phyloP scores from a whole-genome alignment of 2,113 vertebrate species.

The Ovibos moschatus region DNA sequence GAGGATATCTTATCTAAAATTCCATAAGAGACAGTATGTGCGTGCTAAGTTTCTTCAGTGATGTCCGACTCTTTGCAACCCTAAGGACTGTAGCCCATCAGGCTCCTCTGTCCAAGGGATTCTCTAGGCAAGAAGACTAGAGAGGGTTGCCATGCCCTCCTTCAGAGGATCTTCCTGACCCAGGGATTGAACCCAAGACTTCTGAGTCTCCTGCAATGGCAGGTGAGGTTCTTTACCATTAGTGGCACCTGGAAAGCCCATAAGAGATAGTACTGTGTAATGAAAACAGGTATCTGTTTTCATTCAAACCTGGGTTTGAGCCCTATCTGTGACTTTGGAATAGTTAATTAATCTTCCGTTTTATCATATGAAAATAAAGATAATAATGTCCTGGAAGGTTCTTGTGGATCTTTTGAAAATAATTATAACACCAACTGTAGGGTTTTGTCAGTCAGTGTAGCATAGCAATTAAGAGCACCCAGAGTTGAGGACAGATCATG shows the following conservation, averaged over 20 bases:
- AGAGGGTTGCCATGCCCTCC: neutral
- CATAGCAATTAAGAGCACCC: neutral
- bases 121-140: neutral
- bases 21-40: neutral
- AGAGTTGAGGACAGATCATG: neutral
- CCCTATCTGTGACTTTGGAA: neutral
- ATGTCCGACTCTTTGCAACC: neutral
- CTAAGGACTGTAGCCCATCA: neutral
- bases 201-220: neutral
- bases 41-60: neutral
- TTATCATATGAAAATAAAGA: neutral
- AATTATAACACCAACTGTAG: neutral
- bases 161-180: neutral
- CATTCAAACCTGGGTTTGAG: neutral
- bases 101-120: neutral
- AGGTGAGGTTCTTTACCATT: neutral
- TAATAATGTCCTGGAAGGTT: neutral
- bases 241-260: neutral
- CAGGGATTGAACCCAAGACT: neutral
- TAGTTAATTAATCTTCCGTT: neutral
- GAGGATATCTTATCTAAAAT: slow-evolving; percentile 2
- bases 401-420: neutral
- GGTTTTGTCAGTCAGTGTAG: neutral
- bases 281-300: neutral
- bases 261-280: neutral